Percentiles rank a stretch among this genome's conserved stretches.
phyloP scores from a whole-genome alignment of 1,140 invertebrate genomes.

The Chymomyza costata region DNA sequence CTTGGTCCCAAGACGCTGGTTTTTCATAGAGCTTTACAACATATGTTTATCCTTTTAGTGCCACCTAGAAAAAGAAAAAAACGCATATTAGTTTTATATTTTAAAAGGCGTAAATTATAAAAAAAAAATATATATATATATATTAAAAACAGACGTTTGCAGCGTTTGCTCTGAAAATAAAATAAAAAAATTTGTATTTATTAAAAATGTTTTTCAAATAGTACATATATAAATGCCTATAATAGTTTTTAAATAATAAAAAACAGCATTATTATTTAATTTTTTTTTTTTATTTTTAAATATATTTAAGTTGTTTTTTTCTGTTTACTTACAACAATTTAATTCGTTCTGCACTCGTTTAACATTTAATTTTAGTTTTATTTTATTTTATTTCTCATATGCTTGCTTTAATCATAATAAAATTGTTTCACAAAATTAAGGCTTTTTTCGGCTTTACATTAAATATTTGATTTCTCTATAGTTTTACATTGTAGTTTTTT shows the following conservation, averaged over 20 bases:
- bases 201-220: no score
- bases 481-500: slow-evolving; percentile 24
- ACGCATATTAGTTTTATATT: slow-evolving; percentile 42
- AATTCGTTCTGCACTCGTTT: slow-evolving; percentile 39
- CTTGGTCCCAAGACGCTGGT: not conserved
- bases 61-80: slow-evolving; percentile 63
- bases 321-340: slow-evolving; percentile 64
- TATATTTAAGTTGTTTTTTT: slow-evolving; percentile 53
- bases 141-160: no score
- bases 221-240: no score
- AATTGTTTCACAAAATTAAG: slow-evolving; percentile 71
- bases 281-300: slow-evolving; percentile 41
- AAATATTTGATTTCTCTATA: slow-evolving; percentile 32
- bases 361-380: not conserved
- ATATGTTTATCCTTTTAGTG: not conserved
- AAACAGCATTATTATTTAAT: slow-evolving; percentile 16
- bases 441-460: slow-evolving; percentile 61
- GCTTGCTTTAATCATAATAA: slow-evolving; percentile 32
- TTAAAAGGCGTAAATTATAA: no score
- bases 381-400: slow-evolving; percentile 21
- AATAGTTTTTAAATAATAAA: slow-evolving; percentile 12
- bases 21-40: not conserved
- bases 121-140: no score
- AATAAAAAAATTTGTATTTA: no score
- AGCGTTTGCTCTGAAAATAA: no score